Evolutionary conservation across 23 tunicate genomes (phyloP).

Genomic region (Clavelina lepadiformis): DNA sequence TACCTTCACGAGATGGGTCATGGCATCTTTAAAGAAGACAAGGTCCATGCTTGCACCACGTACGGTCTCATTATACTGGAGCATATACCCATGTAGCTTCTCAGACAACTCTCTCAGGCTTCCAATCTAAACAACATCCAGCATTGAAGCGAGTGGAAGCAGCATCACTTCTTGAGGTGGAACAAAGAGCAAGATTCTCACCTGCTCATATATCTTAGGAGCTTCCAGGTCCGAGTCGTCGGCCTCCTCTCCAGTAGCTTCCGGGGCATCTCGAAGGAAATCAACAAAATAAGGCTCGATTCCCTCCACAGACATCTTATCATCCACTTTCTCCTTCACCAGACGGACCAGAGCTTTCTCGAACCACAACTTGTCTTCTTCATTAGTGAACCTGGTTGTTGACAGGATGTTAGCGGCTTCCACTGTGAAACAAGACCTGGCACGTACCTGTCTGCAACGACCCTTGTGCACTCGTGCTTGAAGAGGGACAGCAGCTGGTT

Average conservation of each 20-base stretch:
- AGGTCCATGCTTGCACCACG: conserved; percentile 98
- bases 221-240: conserved; percentile 95
- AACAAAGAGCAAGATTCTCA: conserved; percentile 5
- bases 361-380: conserved; percentile 93
- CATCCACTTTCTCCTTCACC: conserved; percentile 63
- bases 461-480: conserved; percentile 96
- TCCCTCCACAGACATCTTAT: conserved; percentile 25
- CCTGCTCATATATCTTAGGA: conserved; percentile 97
- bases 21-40: conserved; percentile 99
- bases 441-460: conserved; percentile 84
- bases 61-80: conserved; percentile 86
- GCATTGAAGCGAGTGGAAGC: too few species aligned
- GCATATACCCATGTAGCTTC: conserved; percentile 70
- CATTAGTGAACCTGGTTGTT: conserved; percentile 54
- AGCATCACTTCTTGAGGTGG: too few species aligned
- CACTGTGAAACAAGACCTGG: neutral
- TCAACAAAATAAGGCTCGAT: conserved; percentile 94
- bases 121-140: conserved; percentile 14
- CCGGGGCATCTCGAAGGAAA: conserved; percentile 97
- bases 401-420: neutral
- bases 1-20: conserved; percentile 97
- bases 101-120: conserved; percentile 56
- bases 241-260: conserved; percentile 91
- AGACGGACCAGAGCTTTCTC: conserved; percentile 46
- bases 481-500: conserved; percentile 43